Percentiles rank a stretch among this genome's conserved stretches.
These are phyloP conservation scores for Ciconia boyciana DNA, from an alignment of 2,113 vertebrate genomes.

Conservation along the genomic window DNA sequence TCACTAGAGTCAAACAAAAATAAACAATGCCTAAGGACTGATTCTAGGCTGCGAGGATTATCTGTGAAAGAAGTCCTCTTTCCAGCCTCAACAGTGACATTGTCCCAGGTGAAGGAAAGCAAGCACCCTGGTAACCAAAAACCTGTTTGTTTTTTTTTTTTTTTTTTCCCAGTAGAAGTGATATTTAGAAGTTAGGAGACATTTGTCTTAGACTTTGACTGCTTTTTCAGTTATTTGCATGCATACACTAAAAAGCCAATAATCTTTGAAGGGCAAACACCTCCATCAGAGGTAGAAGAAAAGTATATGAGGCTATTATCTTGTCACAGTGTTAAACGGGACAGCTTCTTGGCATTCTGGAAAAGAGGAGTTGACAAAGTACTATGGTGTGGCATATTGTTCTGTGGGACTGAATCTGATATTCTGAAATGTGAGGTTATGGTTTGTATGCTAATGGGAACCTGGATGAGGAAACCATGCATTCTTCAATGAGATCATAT, in stretches of 20 bases:
- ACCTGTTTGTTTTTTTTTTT: rapidly evolving
- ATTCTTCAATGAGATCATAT: background rate
- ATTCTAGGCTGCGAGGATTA: background rate
- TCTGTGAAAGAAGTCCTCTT: background rate
- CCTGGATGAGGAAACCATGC: background rate
- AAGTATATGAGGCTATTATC: background rate
- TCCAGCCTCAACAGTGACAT: background rate
- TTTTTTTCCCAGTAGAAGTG: background rate
- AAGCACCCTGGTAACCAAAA: background rate
- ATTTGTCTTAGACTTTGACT: background rate
- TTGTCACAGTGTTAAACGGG: background rate
- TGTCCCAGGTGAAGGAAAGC: background rate
- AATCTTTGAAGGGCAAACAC: background rate
- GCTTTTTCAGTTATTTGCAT: background rate
- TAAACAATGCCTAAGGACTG: background rate
- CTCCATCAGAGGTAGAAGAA: background rate
- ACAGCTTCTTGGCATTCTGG: background rate
- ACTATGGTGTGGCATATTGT: background rate
- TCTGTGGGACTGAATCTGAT: background rate
- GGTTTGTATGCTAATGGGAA: background rate
- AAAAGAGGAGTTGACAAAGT: background rate
- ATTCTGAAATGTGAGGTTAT: background rate
- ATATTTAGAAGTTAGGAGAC: background rate
- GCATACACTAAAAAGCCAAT: background rate
- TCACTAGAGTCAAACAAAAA: background rate